A percentile compares a stretch with the other conserved stretches of the same genome.
Conservation (phyloP, 2,797 vertebrate species). For the Lacerta viridis region DNA sequence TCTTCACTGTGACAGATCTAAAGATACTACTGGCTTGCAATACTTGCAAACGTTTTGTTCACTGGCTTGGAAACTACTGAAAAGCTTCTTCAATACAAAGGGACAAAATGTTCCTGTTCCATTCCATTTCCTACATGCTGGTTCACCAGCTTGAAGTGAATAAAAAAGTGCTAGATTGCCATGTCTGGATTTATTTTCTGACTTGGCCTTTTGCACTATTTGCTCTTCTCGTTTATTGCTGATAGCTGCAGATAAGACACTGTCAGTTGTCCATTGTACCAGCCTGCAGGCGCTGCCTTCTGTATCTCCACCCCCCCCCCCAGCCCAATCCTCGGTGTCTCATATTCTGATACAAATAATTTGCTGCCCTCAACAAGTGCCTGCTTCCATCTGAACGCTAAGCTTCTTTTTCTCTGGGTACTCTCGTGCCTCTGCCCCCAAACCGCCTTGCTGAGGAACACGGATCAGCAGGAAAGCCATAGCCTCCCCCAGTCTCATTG, state of each 20-base stretch:
- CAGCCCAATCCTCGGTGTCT: background rate
- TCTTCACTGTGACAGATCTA: background rate
- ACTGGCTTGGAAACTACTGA: background rate
- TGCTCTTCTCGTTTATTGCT: background rate
- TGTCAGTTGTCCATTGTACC: background rate
- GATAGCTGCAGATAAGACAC: conserved; percentile 5
- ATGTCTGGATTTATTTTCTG: conserved; percentile 19
- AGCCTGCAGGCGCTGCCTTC: background rate
- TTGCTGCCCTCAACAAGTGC: conserved; percentile 17
- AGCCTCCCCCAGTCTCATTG: background rate
- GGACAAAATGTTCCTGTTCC: conserved; percentile 18
- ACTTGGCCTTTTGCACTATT: background rate
- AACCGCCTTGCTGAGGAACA: background rate
- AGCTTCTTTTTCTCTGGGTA: background rate
- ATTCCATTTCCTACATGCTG: background rate
- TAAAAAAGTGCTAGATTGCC: rapidly evolving
- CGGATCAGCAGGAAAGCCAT: rapidly evolving
- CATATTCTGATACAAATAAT: conserved; percentile 10
- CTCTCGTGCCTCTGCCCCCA: rapidly evolving
- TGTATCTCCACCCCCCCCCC: background rate
- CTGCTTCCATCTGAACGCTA: conserved; percentile 15
- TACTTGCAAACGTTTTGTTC: background rate
- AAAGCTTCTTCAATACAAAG: background rate
- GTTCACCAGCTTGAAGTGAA: background rate
- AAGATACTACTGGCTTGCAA: background rate